Percentiles rank a stretch among this genome's conserved stretches.
These are phyloP conservation scores for Solenodon paradoxus DNA, from an alignment of 2,113 vertebrate genomes.

Conservation along the genomic window DNA sequence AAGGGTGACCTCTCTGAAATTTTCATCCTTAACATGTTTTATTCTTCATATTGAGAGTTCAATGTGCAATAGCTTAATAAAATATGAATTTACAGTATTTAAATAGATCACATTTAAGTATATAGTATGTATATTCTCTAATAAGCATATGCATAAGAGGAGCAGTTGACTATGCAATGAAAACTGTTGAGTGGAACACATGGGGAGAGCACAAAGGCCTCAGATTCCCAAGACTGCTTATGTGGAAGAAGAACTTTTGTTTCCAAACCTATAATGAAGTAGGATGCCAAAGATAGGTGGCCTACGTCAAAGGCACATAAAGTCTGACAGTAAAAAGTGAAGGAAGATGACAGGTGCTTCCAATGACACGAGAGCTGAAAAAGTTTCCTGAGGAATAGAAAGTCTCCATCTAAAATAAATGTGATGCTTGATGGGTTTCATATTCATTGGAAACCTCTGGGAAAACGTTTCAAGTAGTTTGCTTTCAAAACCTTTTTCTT, in stretches of 20 bases:
- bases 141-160: neutral
- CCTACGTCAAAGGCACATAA: constrained; percentile 31
- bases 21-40: neutral
- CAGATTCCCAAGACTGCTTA: neutral
- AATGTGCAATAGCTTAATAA: neutral
- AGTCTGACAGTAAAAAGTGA: constrained; percentile 42
- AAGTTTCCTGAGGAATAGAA: constrained; percentile 56
- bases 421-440: constrained; percentile 65
- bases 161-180: neutral
- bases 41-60: neutral
- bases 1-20: neutral
- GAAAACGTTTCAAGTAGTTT: constrained; percentile 63
- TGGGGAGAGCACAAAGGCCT: neutral
- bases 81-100: neutral
- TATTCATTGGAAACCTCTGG: constrained; percentile 64
- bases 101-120: neutral
- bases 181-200: neutral
- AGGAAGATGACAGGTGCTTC: constrained; percentile 44
- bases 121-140: neutral
- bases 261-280: neutral
- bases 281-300: constrained; percentile 45
- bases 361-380: constrained; percentile 43
- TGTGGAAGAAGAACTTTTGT: neutral
- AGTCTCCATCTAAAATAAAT: constrained; percentile 62
- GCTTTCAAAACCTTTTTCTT: constrained; percentile 63